A percentile compares a stretch with the other conserved stretches of the same genome.
Evolutionary conservation across 1,140 invertebrate genomes (phyloP).

Genomic region (Antheraea mylitta): DNA sequence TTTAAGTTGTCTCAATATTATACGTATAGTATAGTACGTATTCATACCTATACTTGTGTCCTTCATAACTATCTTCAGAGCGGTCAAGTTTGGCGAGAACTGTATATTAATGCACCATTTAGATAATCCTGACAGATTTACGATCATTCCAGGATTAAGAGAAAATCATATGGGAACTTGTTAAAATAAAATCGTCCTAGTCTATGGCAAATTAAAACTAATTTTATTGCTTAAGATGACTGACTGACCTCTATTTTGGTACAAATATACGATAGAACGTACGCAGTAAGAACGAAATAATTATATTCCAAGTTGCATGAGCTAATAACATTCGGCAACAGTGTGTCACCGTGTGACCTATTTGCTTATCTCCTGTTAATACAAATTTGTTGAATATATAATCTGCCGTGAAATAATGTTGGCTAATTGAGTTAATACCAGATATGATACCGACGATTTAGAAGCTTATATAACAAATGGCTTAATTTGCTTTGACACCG

Average conservation of each 20-base stretch:
- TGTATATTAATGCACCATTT: too few species aligned
- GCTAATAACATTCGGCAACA: too few species aligned
- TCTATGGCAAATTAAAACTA: too few species aligned
- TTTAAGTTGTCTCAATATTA: too few species aligned
- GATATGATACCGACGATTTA: conserved; percentile 10
- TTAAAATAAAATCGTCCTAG: too few species aligned
- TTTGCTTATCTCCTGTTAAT: background rate
- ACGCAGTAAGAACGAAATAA: background rate
- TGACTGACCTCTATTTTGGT: background rate
- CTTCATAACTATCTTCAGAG: too few species aligned
- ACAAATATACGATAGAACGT: background rate
- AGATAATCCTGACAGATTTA: too few species aligned
- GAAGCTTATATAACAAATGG: conserved; percentile 19
- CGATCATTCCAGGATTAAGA: too few species aligned
- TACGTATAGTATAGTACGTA: too few species aligned
- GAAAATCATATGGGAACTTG: too few species aligned
- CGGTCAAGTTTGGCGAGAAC: too few species aligned
- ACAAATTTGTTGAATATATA: background rate
- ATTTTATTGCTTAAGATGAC: background rate
- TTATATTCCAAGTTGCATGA: background rate
- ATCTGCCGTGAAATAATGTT: background rate
- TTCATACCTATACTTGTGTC: too few species aligned
- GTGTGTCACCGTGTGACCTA: background rate
- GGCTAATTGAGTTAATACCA: conserved; percentile 1
- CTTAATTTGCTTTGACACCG: conserved; percentile 20